Percentiles rank a stretch among this genome's conserved stretches.
These are phyloP conservation scores for Belgica antarctica DNA, from an alignment of 2,888 invertebrate species.

Conservation along the genomic window DNA sequence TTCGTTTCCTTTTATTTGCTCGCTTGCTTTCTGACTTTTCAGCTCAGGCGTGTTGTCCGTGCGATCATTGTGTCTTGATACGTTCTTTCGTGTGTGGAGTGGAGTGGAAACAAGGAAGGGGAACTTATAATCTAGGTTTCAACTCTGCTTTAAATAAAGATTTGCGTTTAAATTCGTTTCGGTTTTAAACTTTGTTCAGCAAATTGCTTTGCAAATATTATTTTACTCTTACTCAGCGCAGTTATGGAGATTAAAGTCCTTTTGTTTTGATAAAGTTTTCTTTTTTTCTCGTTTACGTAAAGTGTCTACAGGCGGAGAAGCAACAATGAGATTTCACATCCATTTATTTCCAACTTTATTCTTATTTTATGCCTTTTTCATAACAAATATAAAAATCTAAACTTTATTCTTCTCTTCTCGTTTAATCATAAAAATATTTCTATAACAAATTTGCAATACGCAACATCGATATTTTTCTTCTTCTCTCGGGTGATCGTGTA, in stretches of 20 bases:
- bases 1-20: conserved; percentile 24
- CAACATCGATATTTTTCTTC: conserved; percentile 17
- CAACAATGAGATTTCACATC: conserved; percentile 23
- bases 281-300: conserved; percentile 3
- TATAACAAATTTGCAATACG: not conserved
- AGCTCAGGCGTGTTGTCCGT: conserved; percentile 28
- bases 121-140: conserved; percentile 1
- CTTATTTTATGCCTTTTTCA: conserved; percentile 14
- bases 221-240: not conserved
- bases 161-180: conserved; percentile 21
- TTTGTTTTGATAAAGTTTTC: conserved; percentile 18
- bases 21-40: conserved; percentile 9
- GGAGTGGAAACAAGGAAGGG: not conserved
- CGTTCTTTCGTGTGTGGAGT: not conserved
- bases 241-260: conserved; percentile 13
- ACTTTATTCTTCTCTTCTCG: conserved; percentile 4
- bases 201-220: conserved; percentile 5
- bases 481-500: not conserved
- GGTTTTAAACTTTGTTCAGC: not conserved
- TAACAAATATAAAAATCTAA: conserved; percentile 25
- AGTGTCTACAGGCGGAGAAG: conserved; percentile 18
- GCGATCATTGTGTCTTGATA: not conserved
- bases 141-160: not conserved
- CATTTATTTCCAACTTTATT: conserved; percentile 3
- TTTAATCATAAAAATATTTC: conserved; percentile 12